Base-by-base conservation (phyloP, 2,888 invertebrate species). In the Eulithis prunata region DNA sequence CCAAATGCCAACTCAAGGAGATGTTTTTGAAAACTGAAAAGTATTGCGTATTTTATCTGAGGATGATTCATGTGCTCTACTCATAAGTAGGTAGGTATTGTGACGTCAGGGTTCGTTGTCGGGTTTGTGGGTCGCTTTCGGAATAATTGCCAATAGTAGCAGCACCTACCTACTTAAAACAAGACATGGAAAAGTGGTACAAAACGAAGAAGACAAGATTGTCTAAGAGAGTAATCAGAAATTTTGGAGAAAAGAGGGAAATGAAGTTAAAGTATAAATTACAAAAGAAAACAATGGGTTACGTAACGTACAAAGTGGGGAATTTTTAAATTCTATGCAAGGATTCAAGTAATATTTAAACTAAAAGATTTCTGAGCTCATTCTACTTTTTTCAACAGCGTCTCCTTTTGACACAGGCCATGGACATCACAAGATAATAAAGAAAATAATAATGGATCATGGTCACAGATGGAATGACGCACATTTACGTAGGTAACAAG, bases 1-100 rank as follows among this genome's bases (percentile, higher is more conserved):
- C 66, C 52, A 59, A 12, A 38, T 71, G 73, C 66, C 52, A 59
- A 12, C 59, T 54, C 67, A 47, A 61, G 61, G 66, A 57, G 60
- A 58, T 59, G 55, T 49, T 69, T 71, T 66, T 66, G 64, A 59
- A 43, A 67, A 74, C 74, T 74, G 66, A 71, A 70, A 69, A 66
- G 53, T 61, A 58, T 46, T 61, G 66, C 47, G 68, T 71, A 64
- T 74, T 72, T 74, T 70, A 72, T 69, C 68, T 59, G 28, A 51
- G 52, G 49, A 64, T 74, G 74, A 74, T 59, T 74, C 74, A 74
- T 53, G 32, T 14, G 59, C 21, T 52, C 55, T 63, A 60, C 64
- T 56, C 55, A 59, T 64, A 56, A 56, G 63, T 57, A 32, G 63
- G 69, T 68, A 66, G 63, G 69, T 68, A 66, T 62, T 69, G 62